Evolutionary conservation across 2,113 vertebrate species (phyloP).

Genomic region (Glaucidium brasilianum): DNA sequence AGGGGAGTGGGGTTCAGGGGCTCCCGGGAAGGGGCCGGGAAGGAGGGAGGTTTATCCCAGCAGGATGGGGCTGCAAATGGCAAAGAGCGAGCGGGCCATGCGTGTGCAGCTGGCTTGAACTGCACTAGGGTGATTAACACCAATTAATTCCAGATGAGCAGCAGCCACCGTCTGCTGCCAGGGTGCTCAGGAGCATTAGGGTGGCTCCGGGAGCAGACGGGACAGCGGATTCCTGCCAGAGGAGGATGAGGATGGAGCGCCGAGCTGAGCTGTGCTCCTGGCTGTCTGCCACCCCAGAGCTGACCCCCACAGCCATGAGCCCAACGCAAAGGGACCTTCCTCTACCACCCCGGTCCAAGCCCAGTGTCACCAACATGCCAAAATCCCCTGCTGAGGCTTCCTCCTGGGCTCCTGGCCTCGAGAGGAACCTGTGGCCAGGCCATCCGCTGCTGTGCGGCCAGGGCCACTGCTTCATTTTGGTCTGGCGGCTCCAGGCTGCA

Average conservation of each 20-base stretch:
- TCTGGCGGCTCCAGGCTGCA: rapidly evolving
- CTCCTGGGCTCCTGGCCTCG: rapidly evolving
- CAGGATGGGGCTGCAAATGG: background rate
- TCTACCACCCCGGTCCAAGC: background rate
- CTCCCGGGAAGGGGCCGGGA: rapidly evolving
- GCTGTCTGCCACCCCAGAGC: background rate
- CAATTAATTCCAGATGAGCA: slow-evolving; percentile 43
- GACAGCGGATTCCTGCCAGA: background rate
- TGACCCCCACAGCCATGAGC: background rate
- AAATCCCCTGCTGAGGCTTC: background rate
- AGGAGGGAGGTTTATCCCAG: background rate
- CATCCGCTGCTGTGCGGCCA: no score
- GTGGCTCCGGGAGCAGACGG: background rate
- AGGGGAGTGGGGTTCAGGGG: background rate
- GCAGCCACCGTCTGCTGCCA: background rate
- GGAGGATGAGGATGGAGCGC: background rate
- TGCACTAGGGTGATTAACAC: background rate
- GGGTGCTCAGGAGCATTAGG: background rate
- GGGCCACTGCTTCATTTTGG: rapidly evolving
- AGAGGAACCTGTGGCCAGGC: background rate
- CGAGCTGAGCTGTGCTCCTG: rapidly evolving
- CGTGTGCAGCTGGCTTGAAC: rapidly evolving
- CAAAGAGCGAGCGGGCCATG: rapidly evolving
- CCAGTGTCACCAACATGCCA: rapidly evolving
- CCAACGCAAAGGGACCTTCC: rapidly evolving